Evolutionary conservation across 2,797 vertebrate species (phyloP), one percentile per base, ranked within the genome.

Genomic region (Dicrostonyx torquatus): DNA sequence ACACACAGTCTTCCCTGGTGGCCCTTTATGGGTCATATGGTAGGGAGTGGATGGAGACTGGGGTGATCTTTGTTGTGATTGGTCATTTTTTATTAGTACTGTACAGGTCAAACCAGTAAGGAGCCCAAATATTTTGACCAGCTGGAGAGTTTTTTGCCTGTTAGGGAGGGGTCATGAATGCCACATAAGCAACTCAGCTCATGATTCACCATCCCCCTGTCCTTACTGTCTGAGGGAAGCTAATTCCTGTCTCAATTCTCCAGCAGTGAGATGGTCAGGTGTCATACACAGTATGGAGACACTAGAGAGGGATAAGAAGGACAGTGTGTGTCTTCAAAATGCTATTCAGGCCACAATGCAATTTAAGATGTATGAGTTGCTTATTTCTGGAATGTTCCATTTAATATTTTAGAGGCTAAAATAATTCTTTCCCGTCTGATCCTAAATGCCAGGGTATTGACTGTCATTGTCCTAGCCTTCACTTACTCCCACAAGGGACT

Each of bases 351-450:
- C 22, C 15, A 43, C 29, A 20, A 11, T 45, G 58, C 14, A 40
- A 37, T 31, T 45, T 66, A 37, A 76, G 64, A 66, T 53, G 43
- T n/a, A 40, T 11, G 22, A 75, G 24, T 12, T 83, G 37, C 58
- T 83, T 83, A 66, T 76, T 75, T 83, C 77, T 93, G 70, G 45
- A 83, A 66, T 53, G 43, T 83, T 75, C 58, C 70, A n/a, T 20
- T 40, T 72, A 73, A 29, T 58, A 87, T 20, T 87, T 58, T 58
- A 87, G 55, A 13, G 22, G 15, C 14, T 79, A n/a, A 11, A 5
- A 4, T 18, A 26, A 5, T 75, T 70, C 85, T 70, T 76, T 76
- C 53, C 34, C 1, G 3, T 18, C 6, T 4, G 50, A 22, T 26
- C 50, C 24, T n/a, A 17, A n/a, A n/a, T 43, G 5, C 20, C 31